phyloP scores from a whole-genome alignment of 2,113 vertebrate species.

The Notiomystis cincta region DNA sequence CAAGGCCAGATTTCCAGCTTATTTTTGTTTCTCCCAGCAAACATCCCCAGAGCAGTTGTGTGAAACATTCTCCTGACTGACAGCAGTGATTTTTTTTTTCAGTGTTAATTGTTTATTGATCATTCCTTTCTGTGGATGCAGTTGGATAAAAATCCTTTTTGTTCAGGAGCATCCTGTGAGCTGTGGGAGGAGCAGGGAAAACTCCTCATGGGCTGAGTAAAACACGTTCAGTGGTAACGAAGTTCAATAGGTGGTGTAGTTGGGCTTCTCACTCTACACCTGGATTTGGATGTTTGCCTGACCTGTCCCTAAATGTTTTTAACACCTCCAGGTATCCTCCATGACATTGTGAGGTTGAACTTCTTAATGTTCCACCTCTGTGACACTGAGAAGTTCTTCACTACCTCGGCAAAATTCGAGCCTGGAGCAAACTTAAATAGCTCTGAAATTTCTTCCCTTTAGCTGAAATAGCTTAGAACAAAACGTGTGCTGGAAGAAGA shows the following conservation, averaged over 20 bases:
- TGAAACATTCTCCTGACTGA: not conserved
- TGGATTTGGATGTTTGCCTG: not conserved
- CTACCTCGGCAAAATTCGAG: not conserved
- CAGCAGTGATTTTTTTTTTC: not conserved
- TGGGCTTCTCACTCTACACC: not conserved
- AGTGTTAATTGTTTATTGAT: not conserved
- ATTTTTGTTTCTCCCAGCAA: not conserved
- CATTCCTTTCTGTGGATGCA: not conserved
- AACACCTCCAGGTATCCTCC: not conserved
- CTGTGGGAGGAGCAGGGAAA: not conserved
- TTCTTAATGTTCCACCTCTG: not conserved
- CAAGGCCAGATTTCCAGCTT: not conserved
- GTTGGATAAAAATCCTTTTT: not conserved
- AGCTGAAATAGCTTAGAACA: not conserved
- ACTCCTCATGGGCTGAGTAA: not conserved
- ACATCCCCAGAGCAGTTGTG: not conserved
- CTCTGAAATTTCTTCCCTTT: not conserved
- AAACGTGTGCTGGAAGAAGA: not conserved
- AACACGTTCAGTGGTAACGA: not conserved
- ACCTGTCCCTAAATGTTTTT: rapidly evolving
- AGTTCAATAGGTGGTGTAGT: not conserved
- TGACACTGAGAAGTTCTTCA: not conserved
- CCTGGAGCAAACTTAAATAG: not conserved
- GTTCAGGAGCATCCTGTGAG: not conserved
- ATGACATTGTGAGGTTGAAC: not conserved